Evolutionary conservation across 2,113 vertebrate species (phyloP), one percentile per base, ranked within the genome.

Genomic region (Callaeas wilsoni): DNA sequence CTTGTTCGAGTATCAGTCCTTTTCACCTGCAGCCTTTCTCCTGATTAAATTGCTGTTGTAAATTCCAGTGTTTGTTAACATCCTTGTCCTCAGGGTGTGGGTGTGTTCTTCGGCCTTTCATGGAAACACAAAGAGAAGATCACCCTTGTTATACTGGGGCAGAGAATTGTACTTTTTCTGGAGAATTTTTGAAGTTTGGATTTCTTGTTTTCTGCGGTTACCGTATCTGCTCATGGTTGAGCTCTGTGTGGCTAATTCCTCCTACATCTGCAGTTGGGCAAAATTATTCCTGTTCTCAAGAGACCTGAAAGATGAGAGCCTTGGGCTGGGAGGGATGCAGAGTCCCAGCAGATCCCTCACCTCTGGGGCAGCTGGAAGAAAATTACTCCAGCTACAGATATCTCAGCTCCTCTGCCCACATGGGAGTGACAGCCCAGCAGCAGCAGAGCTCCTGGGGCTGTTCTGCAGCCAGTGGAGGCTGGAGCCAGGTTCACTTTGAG

Each of bases 1-100:
- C 75, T 46, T 76, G 76, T 76, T 86, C 1, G 17, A 55, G 37
- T 53, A 74, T 65, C 73, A 63, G 83, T 52, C 39, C 83, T 97
- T 90, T 87, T 71, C 80, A 95, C 90, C 86, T 95, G 80, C 88
- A 94, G 83, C 83, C 52, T 92, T 92, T 68, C 82, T 89, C 62
- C 77, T 44, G 59, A 37, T 52, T 84, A 89, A 95, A 95, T 89
- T 9, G 1, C 75, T 76, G 83, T 53, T 93, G 69, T 95, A 93
- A 97, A 96, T 96, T 92, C 90, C 73, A 79, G 20, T 32, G 65
- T 84, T 74, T 75, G 68, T 70, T 92, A 75, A 81, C 39, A 92
- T 93, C 92, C 92, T 87, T 95, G 83, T 93, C 92, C 92, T 92
- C 77, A 3, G 95, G 92, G 41, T 35, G 12, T 79, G 91, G 87